Conservation (phyloP, 2,888 invertebrate species). For the Drosophila dives region DNA sequence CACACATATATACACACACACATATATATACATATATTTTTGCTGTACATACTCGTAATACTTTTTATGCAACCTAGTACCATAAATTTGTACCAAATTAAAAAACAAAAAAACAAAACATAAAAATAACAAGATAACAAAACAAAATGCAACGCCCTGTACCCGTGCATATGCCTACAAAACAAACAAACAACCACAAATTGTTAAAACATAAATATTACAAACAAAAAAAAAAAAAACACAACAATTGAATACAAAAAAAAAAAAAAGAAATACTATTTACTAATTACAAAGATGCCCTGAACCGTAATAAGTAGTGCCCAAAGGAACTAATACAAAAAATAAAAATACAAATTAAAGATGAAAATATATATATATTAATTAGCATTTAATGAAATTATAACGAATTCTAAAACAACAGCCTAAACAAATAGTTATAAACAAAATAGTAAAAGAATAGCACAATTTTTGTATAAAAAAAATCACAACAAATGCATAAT, state of each 20-base stretch:
- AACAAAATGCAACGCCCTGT: conserved; percentile 74
- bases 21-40: conserved; percentile 10
- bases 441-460: conserved; percentile 66
- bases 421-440: conserved; percentile 67
- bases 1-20: conserved; percentile 5
- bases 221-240: conserved; percentile 13
- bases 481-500: conserved; percentile 30
- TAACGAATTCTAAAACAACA: conserved; percentile 70
- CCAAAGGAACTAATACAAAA: conserved; percentile 63
- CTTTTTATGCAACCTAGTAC: conserved; percentile 69
- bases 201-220: conserved; percentile 56
- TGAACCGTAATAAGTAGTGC: conserved; percentile 79
- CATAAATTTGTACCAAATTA: conserved; percentile 76
- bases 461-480: conserved; percentile 68
- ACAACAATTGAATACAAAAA: conserved; percentile 36
- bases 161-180: conserved; percentile 78
- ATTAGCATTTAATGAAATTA: conserved; percentile 71
- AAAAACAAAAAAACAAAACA: conserved; percentile 36
- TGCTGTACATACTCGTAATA: conserved; percentile 39
- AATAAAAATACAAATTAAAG: conserved; percentile 26
- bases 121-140: conserved; percentile 10
- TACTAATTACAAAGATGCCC: conserved; percentile 68
- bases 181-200: conserved; percentile 50
- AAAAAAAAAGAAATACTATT: conserved; percentile 63
- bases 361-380: conserved; percentile 52